Evolutionary conservation across 2,113 vertebrate genomes (phyloP), one percentile per base, ranked within the genome.

Genomic region (Cyphomyrus discorhynchus): DNA sequence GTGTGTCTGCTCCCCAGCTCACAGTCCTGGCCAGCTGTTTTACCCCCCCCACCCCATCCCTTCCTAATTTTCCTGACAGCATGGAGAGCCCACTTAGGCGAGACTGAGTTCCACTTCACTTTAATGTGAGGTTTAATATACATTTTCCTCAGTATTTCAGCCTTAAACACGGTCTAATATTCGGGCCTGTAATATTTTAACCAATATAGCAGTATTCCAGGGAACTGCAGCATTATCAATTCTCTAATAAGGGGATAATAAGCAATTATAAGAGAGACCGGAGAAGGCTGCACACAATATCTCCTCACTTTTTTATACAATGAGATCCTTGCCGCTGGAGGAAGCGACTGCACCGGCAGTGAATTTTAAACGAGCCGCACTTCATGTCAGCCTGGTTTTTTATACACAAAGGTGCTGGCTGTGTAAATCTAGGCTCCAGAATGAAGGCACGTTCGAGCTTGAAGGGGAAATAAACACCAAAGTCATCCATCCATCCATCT

Each of bases 401-500:
- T 15, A 49, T 27, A 50, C 82, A n/a, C 46, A 85, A 49, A 45
- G 45, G 39, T 85, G 17, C 19, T 50, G 45, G 83, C 45, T 86
- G 46, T 86, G 45, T 86, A 86, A 86, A 86, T 50, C n/a, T 49
- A 27, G 46, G 45, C 47, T 86, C 11, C 10, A 27, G 47, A 86
- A 85, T 13, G 24, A 86, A 86, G 83, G 83, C 47, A 49, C 45
- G 24, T 21, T 31, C 24, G 1, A n/a, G 83, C 83, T 86, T 50
- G 45, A 86, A 86, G 83, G 83, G 21, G 47, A 86, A 50, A 86
- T 86, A 50, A 47, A 86, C 10, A 15, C 45, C 83, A 86, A 86
- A 49, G 83, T 42, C 74, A 80, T 42, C 74, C 74, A 80, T 80
- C 74, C 74, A 80, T 39, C 74, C 74, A 80, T 80, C 74, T 80